Evolutionary conservation across 1,140 invertebrate species (phyloP).

Genomic region (Drosophila nigromelanica): DNA sequence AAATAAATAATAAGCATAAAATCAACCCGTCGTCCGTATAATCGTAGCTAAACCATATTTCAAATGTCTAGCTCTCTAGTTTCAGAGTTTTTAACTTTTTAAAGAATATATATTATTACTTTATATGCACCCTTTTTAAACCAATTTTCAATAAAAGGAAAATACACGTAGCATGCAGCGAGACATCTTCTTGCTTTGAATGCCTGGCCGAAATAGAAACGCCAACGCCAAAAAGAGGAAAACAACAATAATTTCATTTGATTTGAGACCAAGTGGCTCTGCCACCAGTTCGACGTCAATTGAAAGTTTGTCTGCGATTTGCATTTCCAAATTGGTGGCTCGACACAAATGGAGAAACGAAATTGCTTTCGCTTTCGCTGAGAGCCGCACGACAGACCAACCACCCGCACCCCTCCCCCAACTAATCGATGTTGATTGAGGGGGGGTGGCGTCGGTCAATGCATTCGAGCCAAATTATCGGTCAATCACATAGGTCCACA

Average conservation of each 20-base stretch:
- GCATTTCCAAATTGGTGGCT: constrained; percentile 65
- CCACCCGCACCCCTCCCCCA: background rate
- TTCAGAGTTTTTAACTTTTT: too few relatives aligned
- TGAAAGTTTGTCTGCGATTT: constrained; percentile 77
- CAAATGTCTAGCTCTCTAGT: too few relatives aligned
- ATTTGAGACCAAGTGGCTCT: constrained; percentile 46
- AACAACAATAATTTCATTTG: constrained; percentile 50
- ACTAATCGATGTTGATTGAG: constrained; percentile 1
- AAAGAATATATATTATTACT: too few relatives aligned
- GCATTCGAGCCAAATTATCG: constrained; percentile 74
- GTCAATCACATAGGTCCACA: constrained; percentile 59
- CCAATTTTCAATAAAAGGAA: background rate
- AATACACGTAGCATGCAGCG: constrained; percentile 6
- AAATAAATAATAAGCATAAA: too few relatives aligned
- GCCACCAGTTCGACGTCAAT: constrained; percentile 54
- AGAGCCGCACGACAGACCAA: background rate
- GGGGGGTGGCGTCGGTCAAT: constrained; percentile 51
- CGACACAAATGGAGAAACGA: constrained; percentile 57
- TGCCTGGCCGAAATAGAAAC: constrained; percentile 50
- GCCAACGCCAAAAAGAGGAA: constrained; percentile 42
- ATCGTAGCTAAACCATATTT: too few relatives aligned
- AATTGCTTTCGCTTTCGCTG: constrained; percentile 74
- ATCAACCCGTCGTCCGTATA: too few relatives aligned
- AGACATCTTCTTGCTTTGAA: constrained; percentile 15
- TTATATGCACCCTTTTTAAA: background rate